Evolutionary conservation across 2,113 vertebrate genomes (phyloP).

Genomic region (Ursus arctos): DNA sequence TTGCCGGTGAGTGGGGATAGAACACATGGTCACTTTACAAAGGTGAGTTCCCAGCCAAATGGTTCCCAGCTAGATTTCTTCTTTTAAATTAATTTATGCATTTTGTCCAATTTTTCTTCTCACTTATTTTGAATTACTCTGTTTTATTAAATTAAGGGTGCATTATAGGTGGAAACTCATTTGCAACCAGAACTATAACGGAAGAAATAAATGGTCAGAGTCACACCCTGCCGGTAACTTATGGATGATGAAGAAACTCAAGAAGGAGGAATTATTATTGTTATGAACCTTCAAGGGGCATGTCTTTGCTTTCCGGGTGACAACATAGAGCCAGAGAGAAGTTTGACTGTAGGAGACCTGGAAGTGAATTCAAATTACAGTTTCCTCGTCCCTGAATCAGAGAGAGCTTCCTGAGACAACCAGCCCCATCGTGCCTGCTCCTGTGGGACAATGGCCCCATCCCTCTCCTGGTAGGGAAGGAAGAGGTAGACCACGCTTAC

Average conservation of each 20-base stretch:
- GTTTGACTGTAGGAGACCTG: neutral
- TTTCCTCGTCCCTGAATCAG: neutral
- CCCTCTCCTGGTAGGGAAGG: conserved; percentile 88
- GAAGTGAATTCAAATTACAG: neutral
- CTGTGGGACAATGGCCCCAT: accelerated
- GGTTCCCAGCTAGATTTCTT: conserved; percentile 81
- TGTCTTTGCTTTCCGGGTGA: neutral
- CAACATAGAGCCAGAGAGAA: neutral
- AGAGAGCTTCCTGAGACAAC: neutral
- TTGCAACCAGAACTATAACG: conserved; percentile 80
- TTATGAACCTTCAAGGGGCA: neutral
- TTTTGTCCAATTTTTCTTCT: conserved; percentile 42
- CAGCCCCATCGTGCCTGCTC: neutral
- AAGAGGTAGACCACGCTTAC: conserved; percentile 90
- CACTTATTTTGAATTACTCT: conserved; percentile 78
- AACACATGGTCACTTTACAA: conserved; percentile 86
- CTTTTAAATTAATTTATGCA: conserved; percentile 75
- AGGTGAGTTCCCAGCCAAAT: conserved; percentile 85
- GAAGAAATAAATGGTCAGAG: conserved; percentile 78
- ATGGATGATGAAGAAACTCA: conserved; percentile 78
- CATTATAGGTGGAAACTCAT: conserved; percentile 67
- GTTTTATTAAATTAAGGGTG: conserved; percentile 41
- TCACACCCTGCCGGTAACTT: neutral
- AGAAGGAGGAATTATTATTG: neutral
- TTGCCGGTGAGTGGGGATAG: conserved; percentile 81